These are phyloP conservation scores for Zosterops japonicus DNA, from an alignment of 2,113 vertebrate species.

Conservation along the genomic window DNA sequence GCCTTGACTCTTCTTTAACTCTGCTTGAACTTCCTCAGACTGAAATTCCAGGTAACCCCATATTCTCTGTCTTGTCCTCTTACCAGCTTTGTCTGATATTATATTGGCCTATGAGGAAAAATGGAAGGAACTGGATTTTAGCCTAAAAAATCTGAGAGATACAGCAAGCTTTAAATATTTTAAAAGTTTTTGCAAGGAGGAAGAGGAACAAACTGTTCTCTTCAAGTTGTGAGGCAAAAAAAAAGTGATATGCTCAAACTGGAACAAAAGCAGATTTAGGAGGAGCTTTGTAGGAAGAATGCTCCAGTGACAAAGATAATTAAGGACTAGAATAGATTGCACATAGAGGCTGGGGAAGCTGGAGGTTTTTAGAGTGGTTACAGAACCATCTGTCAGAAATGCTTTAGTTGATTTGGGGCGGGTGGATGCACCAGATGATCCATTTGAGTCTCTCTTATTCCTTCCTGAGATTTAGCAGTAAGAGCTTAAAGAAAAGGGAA, in stretches of 20 bases:
- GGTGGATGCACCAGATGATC: background rate
- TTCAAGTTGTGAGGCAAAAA: background rate
- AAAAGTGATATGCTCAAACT: background rate
- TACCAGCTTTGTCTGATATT: background rate
- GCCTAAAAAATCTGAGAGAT: background rate
- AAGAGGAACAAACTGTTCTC: background rate
- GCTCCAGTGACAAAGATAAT: background rate
- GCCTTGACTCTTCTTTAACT: background rate
- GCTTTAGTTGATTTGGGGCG: background rate
- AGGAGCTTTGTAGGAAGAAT: background rate
- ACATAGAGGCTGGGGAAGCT: background rate
- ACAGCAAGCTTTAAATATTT: background rate
- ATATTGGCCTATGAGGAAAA: background rate
- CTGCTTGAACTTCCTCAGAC: background rate
- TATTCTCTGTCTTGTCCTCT: background rate
- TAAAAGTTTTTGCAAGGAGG: background rate
- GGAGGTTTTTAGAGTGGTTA: background rate
- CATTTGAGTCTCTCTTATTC: background rate
- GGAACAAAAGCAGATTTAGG: conserved; percentile 5
- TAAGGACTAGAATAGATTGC: background rate
- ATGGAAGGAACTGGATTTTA: background rate
- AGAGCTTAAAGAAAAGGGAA: background rate
- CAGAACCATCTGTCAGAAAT: background rate
- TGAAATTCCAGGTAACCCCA: background rate
- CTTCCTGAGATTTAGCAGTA: background rate